A percentile compares a stretch with the other conserved stretches of the same genome.
These are phyloP conservation scores for Tetramorium parvispinum DNA, from an alignment of 1,140 invertebrate species.

Conservation along the genomic window DNA sequence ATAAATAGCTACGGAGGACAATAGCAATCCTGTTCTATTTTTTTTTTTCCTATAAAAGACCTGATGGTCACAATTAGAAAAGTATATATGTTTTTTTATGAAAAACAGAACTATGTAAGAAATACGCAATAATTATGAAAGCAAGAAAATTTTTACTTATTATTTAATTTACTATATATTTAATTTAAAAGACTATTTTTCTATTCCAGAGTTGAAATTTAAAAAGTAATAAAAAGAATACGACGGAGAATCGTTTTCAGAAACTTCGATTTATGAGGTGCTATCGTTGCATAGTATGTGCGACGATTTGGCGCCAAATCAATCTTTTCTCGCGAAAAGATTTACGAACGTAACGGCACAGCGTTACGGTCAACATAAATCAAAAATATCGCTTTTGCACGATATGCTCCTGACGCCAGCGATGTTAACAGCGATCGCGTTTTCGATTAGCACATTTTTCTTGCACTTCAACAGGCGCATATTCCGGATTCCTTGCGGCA, in stretches of 20 bases:
- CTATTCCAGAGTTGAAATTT: neutral
- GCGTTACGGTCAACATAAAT: slow-evolving; percentile 20
- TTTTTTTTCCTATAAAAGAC: too few relatives aligned
- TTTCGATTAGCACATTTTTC: slow-evolving; percentile 22
- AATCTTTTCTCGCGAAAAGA: slow-evolving; percentile 15
- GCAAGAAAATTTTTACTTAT: neutral
- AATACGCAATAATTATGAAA: neutral
- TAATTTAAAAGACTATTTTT: neutral
- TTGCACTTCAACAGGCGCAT: neutral
- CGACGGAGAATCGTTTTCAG: neutral
- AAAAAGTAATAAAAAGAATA: slow-evolving; percentile 8
- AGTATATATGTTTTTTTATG: neutral
- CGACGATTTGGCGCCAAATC: slow-evolving; percentile 45
- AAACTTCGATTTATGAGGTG: slow-evolving; percentile 32
- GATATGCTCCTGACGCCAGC: neutral
- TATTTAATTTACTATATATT: too few relatives aligned
- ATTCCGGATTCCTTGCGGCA: neutral
- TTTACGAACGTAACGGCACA: slow-evolving; percentile 14
- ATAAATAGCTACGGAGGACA: neutral
- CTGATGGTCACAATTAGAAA: neutral
- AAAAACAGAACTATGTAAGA: neutral
- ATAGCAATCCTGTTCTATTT: neutral
- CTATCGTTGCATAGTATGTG: neutral
- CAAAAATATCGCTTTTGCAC: slow-evolving; percentile 31
- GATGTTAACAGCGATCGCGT: neutral